phyloP scores from a whole-genome alignment of 2,797 vertebrate species.

The Gymnothorax reevesii region DNA sequence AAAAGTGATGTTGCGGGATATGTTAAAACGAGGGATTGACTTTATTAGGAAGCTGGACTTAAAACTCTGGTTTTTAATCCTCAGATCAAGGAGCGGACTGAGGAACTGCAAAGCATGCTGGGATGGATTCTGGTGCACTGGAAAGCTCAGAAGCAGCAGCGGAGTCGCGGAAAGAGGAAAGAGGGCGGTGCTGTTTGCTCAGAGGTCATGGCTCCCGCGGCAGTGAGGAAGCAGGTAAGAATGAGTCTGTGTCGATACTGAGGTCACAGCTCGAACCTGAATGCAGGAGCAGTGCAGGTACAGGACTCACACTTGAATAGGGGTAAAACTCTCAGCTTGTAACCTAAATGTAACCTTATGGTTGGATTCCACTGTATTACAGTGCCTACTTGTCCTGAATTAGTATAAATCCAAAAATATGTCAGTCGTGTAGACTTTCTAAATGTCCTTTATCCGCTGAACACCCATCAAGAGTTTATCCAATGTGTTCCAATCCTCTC shows the following conservation, averaged over 20 bases:
- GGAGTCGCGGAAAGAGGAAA: conserved; percentile 47
- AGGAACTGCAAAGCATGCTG: conserved; percentile 76
- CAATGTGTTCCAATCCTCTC: too few relatives aligned
- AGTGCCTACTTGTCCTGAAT: not conserved
- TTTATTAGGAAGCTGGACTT: not conserved
- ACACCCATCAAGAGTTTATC: not conserved
- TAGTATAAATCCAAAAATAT: not conserved
- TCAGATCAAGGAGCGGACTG: conserved; percentile 73
- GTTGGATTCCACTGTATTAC: not conserved
- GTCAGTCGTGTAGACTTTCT: not conserved
- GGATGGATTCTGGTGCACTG: conserved; percentile 74
- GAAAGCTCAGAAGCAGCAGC: conserved; percentile 63
- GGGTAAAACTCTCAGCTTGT: not conserved
- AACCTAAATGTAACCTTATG: not conserved
- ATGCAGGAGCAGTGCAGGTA: too few relatives aligned
- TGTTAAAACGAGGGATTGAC: too few relatives aligned
- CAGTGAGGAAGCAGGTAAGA: conserved; percentile 29
- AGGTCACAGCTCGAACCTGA: not conserved
- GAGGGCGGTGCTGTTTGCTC: conserved; percentile 12
- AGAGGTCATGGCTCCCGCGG: conserved; percentile 5
- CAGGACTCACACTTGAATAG: too few relatives aligned
- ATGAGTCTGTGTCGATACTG: not conserved
- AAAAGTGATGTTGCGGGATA: too few relatives aligned
- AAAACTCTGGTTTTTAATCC: not conserved
- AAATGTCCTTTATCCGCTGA: not conserved